phyloP scores from a whole-genome alignment of 2,888 invertebrate species.

The Brenthis daphne region DNA sequence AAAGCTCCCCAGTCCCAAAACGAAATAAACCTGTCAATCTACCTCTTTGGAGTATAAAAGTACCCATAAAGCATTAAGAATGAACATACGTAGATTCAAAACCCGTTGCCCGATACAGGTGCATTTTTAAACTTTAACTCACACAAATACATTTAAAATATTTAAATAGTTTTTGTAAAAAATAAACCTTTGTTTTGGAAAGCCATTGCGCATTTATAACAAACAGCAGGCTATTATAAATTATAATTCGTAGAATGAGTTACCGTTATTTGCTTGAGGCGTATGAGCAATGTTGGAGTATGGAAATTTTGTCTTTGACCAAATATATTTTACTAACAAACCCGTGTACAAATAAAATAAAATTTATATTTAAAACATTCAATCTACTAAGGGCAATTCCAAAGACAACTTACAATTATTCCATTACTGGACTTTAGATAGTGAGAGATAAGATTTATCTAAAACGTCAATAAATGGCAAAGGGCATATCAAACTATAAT shows the following conservation, averaged over 20 bases:
- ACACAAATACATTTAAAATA: not conserved
- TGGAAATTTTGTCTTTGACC: slow-evolving; percentile 7
- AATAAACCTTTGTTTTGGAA: not conserved
- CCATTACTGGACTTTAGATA: not conserved
- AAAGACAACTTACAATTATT: slow-evolving; percentile 11
- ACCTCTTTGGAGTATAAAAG: slow-evolving; percentile 7
- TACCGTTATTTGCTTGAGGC: slow-evolving; percentile 17
- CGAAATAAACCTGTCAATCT: slow-evolving; percentile 13
- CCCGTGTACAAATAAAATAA: not conserved
- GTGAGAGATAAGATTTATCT: slow-evolving; percentile 4
- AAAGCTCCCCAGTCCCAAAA: slow-evolving; percentile 5
- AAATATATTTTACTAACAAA: slow-evolving; percentile 8
- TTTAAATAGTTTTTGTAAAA: not conserved
- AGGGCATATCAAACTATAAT: not conserved
- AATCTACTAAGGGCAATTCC: not conserved
- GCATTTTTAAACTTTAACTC: not conserved
- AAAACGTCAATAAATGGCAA: slow-evolving; percentile 9
- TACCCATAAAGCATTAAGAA: not conserved
- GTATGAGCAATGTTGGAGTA: not conserved
- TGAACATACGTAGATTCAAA: not conserved
- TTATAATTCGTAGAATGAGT: slow-evolving; percentile 14
- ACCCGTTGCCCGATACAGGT: not conserved
- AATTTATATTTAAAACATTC: slow-evolving; percentile 7
- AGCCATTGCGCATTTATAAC: slow-evolving; percentile 4
- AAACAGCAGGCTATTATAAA: slow-evolving; percentile 10